A percentile compares a stretch with the other conserved stretches of the same genome.
phyloP scores from a whole-genome alignment of 2,888 invertebrate genomes.

The Platycnemis pennipes region DNA sequence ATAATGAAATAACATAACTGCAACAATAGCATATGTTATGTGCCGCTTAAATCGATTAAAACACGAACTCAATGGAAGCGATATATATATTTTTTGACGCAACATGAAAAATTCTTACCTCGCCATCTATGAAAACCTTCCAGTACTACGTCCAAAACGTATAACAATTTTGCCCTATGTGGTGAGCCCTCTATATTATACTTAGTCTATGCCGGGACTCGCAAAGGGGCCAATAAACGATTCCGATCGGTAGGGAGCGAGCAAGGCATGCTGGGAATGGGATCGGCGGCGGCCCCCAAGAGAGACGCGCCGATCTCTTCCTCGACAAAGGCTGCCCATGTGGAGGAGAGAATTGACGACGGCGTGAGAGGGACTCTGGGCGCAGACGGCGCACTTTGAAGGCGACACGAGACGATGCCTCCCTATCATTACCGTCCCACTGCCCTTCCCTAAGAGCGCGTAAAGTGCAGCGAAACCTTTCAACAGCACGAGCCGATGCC shows the following conservation, averaged over 20 bases:
- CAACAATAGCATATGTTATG: no score
- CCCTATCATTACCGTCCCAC: neutral
- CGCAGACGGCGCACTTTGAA: neutral
- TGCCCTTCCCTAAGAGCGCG: neutral
- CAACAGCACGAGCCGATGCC: neutral
- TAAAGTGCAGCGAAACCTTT: slow-evolving; percentile 2
- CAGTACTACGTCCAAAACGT: no score
- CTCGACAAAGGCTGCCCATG: neutral
- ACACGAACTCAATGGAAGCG: no score
- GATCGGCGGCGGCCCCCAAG: neutral
- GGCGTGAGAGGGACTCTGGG: neutral
- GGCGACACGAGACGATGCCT: neutral
- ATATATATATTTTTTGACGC: no score
- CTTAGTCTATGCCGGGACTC: no score
- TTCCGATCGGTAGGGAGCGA: neutral
- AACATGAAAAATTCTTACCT: no score
- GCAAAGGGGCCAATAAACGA: neutral
- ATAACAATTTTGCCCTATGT: no score
- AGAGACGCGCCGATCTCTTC: neutral
- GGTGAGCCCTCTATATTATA: no score
- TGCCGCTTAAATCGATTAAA: no score
- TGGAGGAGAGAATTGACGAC: neutral
- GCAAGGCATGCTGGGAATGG: neutral
- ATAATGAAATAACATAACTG: no score
- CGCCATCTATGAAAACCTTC: no score